A percentile compares a stretch with the other conserved stretches of the same genome.
Evolutionary conservation across 2,113 vertebrate species (phyloP).

Genomic region (Todiramphus chloris): DNA sequence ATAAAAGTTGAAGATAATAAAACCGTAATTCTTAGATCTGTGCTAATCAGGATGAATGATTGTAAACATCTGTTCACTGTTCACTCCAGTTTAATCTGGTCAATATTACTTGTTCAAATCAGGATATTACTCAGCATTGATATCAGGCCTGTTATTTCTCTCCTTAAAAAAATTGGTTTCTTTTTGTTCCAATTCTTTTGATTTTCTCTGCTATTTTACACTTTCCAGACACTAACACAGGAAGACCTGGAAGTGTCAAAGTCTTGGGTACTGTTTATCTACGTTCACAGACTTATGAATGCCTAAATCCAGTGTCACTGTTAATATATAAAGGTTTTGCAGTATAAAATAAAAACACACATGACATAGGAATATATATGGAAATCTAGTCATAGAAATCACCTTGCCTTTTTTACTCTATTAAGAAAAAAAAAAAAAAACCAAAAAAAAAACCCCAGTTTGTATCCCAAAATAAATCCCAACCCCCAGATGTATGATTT

Average conservation of each 20-base stretch:
- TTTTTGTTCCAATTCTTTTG: neutral
- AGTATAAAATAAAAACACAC: neutral
- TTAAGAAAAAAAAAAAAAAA: neutral
- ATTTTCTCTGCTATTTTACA: neutral
- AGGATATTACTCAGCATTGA: fast-evolving
- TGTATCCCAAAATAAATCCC: neutral
- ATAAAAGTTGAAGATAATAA: neutral
- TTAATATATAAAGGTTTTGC: neutral
- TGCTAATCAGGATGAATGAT: neutral
- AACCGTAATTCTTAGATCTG: neutral
- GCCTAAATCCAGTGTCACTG: neutral
- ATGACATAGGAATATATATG: neutral
- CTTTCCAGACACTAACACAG: neutral
- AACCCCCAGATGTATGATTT: neutral
- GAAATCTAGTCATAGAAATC: neutral
- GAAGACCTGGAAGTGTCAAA: neutral
- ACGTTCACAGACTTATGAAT: neutral
- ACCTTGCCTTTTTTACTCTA: neutral
- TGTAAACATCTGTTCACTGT: neutral
- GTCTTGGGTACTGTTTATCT: neutral
- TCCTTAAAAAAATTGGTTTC: neutral
- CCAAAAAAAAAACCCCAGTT: neutral
- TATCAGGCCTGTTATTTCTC: neutral
- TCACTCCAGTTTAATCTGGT: neutral
- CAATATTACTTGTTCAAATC: neutral